A percentile compares a stretch with the other conserved stretches of the same genome.
phyloP scores from a whole-genome alignment of 1,140 invertebrate species.

The Gonatopus flavifemur region DNA sequence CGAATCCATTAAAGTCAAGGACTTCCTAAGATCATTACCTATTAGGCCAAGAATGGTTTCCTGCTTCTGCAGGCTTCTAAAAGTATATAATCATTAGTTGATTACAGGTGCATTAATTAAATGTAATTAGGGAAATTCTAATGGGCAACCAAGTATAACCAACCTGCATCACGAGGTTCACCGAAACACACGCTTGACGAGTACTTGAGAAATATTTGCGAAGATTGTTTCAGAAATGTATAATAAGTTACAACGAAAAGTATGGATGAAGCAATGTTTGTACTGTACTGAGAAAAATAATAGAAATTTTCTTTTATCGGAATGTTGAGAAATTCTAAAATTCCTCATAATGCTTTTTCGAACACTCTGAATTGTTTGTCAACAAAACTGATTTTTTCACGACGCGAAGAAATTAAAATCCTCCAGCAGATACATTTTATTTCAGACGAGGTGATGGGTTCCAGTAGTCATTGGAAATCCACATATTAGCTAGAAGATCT shows the following conservation, averaged over 20 bases:
- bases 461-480: too few relatives aligned
- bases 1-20: constrained; percentile 19
- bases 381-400: too few relatives aligned
- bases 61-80: constrained; percentile 17
- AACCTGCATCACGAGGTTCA: constrained; percentile 4
- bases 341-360: too few relatives aligned
- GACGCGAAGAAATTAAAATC: too few relatives aligned
- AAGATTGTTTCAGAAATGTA: background rate
- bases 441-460: too few relatives aligned
- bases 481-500: too few relatives aligned
- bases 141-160: constrained; percentile 19
- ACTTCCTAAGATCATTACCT: constrained; percentile 19
- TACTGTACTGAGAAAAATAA: background rate
- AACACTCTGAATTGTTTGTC: too few relatives aligned
- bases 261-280: too few relatives aligned
- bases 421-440: too few relatives aligned
- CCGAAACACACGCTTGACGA: background rate
- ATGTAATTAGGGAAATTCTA: constrained; percentile 21
- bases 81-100: constrained; percentile 18
- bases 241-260: background rate
- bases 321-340: background rate
- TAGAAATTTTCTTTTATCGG: background rate
- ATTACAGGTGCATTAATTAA: constrained; percentile 21
- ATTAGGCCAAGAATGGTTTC: constrained; percentile 20
- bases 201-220: background rate